Percentiles rank a stretch among this genome's conserved stretches.
These are phyloP conservation scores for Cataglyphis hispanica DNA, from an alignment of 1,140 invertebrate species.

Conservation along the genomic window DNA sequence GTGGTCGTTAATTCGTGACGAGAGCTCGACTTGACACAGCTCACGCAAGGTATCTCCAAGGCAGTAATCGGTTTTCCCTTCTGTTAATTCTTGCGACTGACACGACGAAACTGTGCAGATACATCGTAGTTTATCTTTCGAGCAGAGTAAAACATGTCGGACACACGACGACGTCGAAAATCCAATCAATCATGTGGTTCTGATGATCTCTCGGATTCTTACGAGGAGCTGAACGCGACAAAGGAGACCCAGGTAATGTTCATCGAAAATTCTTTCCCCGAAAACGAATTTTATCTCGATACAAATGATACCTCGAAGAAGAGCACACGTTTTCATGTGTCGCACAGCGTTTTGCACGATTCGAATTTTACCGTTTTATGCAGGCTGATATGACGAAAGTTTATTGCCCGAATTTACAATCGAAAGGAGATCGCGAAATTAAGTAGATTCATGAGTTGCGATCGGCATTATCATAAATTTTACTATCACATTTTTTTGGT, in stretches of 20 bases:
- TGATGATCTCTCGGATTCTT: conserved; percentile 84
- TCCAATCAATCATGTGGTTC: conserved; percentile 83
- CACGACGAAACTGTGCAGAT: not conserved
- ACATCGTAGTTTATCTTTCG: not conserved
- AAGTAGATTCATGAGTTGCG: too few species aligned
- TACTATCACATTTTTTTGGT: not conserved
- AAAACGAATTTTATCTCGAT: not conserved
- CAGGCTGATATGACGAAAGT: too few species aligned
- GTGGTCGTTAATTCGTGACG: conserved; percentile 7
- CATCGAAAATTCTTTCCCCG: not conserved
- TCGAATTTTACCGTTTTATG: too few species aligned
- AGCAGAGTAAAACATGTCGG: conserved; percentile 81
- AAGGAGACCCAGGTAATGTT: conserved; percentile 83
- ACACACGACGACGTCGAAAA: conserved; percentile 83
- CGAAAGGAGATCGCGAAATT: too few species aligned
- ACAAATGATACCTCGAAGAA: not conserved
- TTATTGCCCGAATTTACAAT: too few species aligned
- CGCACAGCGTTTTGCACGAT: too few species aligned
- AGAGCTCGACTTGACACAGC: not conserved
- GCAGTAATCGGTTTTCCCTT: not conserved
- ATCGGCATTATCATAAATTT: conserved; percentile 4
- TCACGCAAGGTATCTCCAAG: not conserved
- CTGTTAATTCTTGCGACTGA: not conserved
- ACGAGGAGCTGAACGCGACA: conserved; percentile 82
- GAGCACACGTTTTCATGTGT: too few species aligned